Evolutionary conservation across 2,797 vertebrate genomes (phyloP).

Genomic region (Phrynocephalus guinanensis): DNA sequence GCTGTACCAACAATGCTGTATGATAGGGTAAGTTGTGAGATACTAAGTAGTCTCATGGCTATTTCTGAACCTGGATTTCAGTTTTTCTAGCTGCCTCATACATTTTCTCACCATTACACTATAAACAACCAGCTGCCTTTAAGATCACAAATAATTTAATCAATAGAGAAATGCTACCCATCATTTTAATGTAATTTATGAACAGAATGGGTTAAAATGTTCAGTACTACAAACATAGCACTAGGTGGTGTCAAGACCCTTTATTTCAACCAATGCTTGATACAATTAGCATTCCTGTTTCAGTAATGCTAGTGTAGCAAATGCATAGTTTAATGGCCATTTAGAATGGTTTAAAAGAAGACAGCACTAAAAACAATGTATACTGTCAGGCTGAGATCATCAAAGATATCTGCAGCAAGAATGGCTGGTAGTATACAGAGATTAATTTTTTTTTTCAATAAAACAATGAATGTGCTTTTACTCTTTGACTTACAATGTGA

Average conservation of each 20-base stretch:
- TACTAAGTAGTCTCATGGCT: not conserved
- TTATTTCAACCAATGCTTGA: not conserved
- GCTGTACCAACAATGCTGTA: not conserved
- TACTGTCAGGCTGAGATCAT: not conserved
- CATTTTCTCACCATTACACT: not conserved
- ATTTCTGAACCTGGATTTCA: constrained; percentile 1
- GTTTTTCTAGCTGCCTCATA: not conserved
- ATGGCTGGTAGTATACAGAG: not conserved
- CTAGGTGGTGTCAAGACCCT: constrained; percentile 18
- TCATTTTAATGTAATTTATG: not conserved
- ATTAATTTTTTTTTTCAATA: constrained; percentile 5
- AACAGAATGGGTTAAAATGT: not conserved
- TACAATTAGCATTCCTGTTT: constrained; percentile 19
- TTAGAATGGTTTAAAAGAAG: constrained; percentile 11
- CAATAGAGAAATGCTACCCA: not conserved
- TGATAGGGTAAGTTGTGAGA: not conserved
- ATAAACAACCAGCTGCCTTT: not conserved
- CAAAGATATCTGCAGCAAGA: not conserved
- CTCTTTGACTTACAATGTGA: not conserved
- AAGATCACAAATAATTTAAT: not conserved
- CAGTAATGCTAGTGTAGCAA: not conserved
- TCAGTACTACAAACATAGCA: constrained; percentile 17
- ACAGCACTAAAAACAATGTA: not conserved
- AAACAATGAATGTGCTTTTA: not conserved
- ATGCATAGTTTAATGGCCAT: not conserved